A percentile compares a stretch with the other conserved stretches of the same genome.
Conservation (phyloP, 2,888 invertebrate genomes). For the Sepiola atlantica region DNA sequence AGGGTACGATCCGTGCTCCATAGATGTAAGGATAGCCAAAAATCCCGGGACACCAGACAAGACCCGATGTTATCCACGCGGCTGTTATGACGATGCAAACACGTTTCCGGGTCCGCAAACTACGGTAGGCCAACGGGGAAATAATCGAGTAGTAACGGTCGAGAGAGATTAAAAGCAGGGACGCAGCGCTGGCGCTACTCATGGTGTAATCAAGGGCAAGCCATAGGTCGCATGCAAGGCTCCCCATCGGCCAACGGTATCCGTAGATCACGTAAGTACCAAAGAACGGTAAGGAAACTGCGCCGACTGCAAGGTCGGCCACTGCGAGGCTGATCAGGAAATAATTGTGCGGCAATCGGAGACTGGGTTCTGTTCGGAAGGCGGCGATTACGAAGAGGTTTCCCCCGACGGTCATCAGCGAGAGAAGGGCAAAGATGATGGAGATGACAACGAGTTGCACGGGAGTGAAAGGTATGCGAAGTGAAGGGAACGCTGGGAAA, state of each 20-base stretch:
- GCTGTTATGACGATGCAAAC: constrained; percentile 94
- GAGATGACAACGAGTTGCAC: constrained; percentile 67
- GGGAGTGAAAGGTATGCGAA: constrained; percentile 39
- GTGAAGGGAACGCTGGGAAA: neutral
- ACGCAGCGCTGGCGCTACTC: constrained; percentile 97
- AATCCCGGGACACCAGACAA: constrained; percentile 99
- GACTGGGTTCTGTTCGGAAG: constrained; percentile 98
- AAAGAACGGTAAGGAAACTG: constrained; percentile 98
- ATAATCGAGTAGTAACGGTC: constrained; percentile 94
- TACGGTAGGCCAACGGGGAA: constrained; percentile 94
- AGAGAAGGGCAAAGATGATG: constrained; percentile 66
- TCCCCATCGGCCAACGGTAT: constrained; percentile 94
- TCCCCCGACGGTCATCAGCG: constrained; percentile 86
- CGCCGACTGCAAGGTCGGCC: constrained; percentile 96
- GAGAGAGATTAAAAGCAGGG: constrained; percentile 97
- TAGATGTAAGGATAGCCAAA: constrained; percentile 99
- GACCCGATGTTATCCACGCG: constrained; percentile 95
- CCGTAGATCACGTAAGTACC: constrained; percentile 90
- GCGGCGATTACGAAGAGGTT: constrained; percentile 98
- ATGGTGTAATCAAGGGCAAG: constrained; percentile 97
- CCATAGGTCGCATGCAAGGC: constrained; percentile 93
- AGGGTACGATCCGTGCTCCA: constrained; percentile 88
- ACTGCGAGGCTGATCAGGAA: constrained; percentile 93
- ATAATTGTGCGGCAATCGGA: constrained; percentile 99
- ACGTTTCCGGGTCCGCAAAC: constrained; percentile 91